These are phyloP conservation scores for Orthonyx spaldingii DNA, from an alignment of 2,113 vertebrate genomes.

Conservation along the genomic window DNA sequence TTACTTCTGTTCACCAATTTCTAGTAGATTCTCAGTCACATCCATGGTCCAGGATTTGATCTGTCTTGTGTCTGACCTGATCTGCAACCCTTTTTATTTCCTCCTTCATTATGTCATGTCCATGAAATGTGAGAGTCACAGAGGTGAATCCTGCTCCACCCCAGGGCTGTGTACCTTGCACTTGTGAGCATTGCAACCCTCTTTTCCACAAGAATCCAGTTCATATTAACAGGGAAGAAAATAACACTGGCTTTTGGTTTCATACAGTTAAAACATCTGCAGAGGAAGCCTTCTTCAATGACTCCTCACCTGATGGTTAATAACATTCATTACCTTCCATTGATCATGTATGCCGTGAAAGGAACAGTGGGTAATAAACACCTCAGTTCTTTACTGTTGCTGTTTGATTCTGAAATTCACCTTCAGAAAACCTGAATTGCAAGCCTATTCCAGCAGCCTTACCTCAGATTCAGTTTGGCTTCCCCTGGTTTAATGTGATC, in stretches of 20 bases:
- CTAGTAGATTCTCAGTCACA: background rate
- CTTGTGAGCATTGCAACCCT: background rate
- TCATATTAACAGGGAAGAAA: background rate
- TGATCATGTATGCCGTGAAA: background rate
- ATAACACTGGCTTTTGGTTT: background rate
- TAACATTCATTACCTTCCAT: background rate
- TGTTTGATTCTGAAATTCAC: background rate
- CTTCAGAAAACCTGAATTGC: background rate
- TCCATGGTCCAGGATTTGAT: background rate
- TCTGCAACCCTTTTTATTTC: background rate
- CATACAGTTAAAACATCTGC: background rate
- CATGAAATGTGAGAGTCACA: background rate
- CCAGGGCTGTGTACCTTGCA: background rate
- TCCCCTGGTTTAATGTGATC: background rate
- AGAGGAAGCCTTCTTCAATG: background rate
- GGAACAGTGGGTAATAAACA: background rate
- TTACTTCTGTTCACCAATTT: background rate
- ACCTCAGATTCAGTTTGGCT: background rate
- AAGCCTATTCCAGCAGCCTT: background rate
- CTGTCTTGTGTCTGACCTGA: background rate
- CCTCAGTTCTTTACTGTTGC: background rate
- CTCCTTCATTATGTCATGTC: background rate
- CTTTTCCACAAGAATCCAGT: background rate
- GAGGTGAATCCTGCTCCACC: background rate
- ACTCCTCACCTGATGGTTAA: background rate